A percentile compares a stretch with the other conserved stretches of the same genome.
Conservation (phyloP, 2,797 vertebrate species). For the Philypnodon macrostomus region DNA sequence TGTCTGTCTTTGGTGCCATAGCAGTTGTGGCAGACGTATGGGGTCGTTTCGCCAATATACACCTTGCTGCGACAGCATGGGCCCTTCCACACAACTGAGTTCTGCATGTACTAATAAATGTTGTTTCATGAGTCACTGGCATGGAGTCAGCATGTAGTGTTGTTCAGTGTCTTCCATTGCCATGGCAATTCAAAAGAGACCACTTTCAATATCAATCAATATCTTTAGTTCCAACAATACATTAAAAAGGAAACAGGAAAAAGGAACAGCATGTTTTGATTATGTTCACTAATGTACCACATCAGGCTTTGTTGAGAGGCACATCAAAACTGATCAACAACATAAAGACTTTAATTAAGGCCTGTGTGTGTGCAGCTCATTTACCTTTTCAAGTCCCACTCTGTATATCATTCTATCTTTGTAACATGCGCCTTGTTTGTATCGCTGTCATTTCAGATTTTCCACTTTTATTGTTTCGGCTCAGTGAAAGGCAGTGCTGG, state of each 20-base stretch:
- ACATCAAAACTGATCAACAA: no score
- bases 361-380: neutral
- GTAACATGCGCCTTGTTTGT: conserved; percentile 26
- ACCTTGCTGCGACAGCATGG: no score
- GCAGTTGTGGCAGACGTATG: no score
- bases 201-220: no score
- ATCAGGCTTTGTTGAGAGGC: conserved; percentile 13
- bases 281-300: conserved; percentile 15
- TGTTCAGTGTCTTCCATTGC: neutral
- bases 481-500: conserved; percentile 40
- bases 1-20: no score
- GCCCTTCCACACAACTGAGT: neutral
- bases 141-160: neutral
- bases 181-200: neutral
- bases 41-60: no score
- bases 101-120: neutral
- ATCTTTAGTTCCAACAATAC: no score
- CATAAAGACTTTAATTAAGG: no score
- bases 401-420: conserved; percentile 4
- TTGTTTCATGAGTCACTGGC: neutral
- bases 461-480: conserved; percentile 39
- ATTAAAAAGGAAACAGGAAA: neutral
- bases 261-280: conserved; percentile 4
- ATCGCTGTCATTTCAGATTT: conserved; percentile 24
- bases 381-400: conserved; percentile 7